Conservation (phyloP, 2,888 invertebrate genomes). For the Leucophenga maculata region DNA sequence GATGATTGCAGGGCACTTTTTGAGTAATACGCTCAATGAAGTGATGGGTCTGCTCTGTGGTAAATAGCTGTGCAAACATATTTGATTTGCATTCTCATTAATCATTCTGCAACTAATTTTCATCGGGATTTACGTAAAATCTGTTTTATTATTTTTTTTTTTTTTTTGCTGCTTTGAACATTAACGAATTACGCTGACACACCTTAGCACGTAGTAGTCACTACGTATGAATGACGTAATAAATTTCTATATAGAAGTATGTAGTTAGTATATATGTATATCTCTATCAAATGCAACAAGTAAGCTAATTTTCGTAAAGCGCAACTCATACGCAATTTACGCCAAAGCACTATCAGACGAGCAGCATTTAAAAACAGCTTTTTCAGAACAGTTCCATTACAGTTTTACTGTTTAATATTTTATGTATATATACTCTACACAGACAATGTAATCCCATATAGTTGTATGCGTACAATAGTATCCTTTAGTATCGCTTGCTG, state of each 20-base stretch:
- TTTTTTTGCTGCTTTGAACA: no score
- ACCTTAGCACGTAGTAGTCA: background rate
- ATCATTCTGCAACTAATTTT: conserved; percentile 5
- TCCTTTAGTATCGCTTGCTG: no score
- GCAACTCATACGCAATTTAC: background rate
- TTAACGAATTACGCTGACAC: background rate
- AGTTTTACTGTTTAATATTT: background rate
- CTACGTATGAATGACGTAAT: no score
- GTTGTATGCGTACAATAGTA: background rate
- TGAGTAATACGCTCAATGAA: conserved; percentile 46
- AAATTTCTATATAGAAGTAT: no score
- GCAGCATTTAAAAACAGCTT: no score
- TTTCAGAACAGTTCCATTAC: background rate
- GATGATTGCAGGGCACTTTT: conserved; percentile 48
- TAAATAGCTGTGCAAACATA: background rate
- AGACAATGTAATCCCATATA: background rate
- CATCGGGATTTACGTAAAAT: background rate
- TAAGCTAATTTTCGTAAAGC: background rate
- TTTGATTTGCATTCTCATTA: background rate
- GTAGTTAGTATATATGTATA: no score
- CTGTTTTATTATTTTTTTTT: background rate
- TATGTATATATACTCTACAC: background rate
- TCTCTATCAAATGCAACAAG: no score
- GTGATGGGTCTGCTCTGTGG: background rate
- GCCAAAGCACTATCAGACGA: background rate